A percentile compares a stretch with the other conserved stretches of the same genome.
phyloP scores from a whole-genome alignment of 2,797 vertebrate species.

The Aselliscus stoliczkanus region DNA sequence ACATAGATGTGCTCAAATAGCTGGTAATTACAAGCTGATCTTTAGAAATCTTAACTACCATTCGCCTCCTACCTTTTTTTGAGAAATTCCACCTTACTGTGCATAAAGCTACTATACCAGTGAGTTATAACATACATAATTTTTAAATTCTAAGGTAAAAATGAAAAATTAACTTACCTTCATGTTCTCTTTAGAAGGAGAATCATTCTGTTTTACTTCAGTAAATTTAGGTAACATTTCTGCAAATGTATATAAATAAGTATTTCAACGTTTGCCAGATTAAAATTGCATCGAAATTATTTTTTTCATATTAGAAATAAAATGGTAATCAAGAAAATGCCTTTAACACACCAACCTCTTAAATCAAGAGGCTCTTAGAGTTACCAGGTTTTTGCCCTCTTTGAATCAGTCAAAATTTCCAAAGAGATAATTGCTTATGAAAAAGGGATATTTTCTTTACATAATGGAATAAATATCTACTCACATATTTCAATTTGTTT shows the following conservation, averaged over 20 bases:
- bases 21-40: neutral
- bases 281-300: neutral
- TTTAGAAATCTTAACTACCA: neutral
- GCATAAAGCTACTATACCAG: neutral
- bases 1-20: neutral
- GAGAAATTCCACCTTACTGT: neutral
- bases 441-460: constrained; percentile 13
- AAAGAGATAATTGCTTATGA: constrained; percentile 14
- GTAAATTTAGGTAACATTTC: constrained; percentile 79
- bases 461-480: constrained; percentile 6
- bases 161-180: constrained; percentile 83
- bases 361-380: constrained; percentile 8
- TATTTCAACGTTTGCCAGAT: constrained; percentile 43
- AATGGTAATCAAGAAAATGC: neutral
- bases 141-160: constrained; percentile 9
- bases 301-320: constrained; percentile 7
- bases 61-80: neutral
- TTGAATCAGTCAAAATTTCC: constrained; percentile 24
- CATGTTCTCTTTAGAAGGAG: constrained; percentile 72
- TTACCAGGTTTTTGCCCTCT: neutral
- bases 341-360: constrained; percentile 2
- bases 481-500: constrained; percentile 37
- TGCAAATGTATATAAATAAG: constrained; percentile 64
- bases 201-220: constrained; percentile 70
- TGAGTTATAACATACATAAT: neutral